Conservation (phyloP, 2,888 invertebrate species). For the Dynastes grantii region DNA sequence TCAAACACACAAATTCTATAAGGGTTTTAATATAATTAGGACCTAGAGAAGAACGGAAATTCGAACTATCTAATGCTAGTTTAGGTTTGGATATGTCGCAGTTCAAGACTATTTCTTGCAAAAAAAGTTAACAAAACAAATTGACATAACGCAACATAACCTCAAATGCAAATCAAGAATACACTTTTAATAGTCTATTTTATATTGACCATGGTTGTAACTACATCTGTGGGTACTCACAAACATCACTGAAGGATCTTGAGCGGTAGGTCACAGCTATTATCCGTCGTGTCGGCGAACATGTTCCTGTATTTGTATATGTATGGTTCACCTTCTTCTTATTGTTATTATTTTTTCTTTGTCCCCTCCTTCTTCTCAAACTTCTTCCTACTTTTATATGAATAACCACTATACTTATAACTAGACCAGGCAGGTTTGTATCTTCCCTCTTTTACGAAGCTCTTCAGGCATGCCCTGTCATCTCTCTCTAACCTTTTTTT, state of each 20-base stretch:
- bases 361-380: not conserved
- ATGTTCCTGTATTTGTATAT: not conserved
- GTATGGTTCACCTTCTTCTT: constrained; percentile 25
- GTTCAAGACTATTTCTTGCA: too few species aligned
- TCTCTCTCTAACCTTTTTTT: not conserved
- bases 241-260: constrained; percentile 2
- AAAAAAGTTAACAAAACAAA: too few species aligned
- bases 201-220: not conserved
- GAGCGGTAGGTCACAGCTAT: constrained; percentile 32
- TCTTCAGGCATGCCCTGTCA: not conserved
- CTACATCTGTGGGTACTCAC: not conserved
- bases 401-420: too few species aligned
- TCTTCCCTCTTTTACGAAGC: not conserved
- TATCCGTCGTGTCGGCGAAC: not conserved
- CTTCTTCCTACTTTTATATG: not conserved
- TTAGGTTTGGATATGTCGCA: too few species aligned
- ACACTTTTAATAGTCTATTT: not conserved
- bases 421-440: not conserved
- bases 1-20: too few species aligned
- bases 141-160: too few species aligned
- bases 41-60: too few species aligned
- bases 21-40: too few species aligned
- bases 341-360: not conserved
- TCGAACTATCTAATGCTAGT: too few species aligned
- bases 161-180: too few species aligned